Evolutionary conservation across 2,888 invertebrate genomes (phyloP).

Genomic region (Lasius platythorax): DNA sequence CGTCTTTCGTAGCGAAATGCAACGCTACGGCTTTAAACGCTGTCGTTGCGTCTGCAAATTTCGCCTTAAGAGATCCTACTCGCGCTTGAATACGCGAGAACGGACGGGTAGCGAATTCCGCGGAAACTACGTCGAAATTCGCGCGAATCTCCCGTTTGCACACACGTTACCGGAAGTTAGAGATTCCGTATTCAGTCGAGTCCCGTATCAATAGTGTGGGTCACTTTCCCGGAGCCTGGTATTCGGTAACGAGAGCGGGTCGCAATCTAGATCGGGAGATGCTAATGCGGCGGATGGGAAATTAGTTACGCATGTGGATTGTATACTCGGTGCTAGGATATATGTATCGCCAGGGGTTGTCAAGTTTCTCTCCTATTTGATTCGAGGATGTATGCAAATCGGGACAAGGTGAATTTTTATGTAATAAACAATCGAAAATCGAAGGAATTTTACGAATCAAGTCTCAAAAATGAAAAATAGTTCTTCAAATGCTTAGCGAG

Average conservation of each 20-base stretch:
- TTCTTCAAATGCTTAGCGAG: background rate
- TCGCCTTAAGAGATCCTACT: constrained; percentile 20
- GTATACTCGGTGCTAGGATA: constrained; percentile 22
- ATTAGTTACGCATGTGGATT: constrained; percentile 52
- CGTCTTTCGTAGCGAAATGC: background rate
- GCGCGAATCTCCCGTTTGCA: constrained; percentile 42
- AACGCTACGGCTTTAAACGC: background rate
- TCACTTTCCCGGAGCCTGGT: constrained; percentile 37
- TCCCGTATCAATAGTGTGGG: constrained; percentile 37
- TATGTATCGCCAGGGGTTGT: background rate
- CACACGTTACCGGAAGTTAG: constrained; percentile 35
- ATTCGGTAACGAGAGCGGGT: constrained; percentile 21
- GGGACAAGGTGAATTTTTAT: background rate
- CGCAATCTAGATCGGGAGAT: constrained; percentile 50
- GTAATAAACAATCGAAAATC: background rate
- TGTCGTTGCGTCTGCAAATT: constrained; percentile 17
- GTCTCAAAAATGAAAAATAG: background rate
- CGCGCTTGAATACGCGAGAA: background rate
- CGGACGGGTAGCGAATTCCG: constrained; percentile 21
- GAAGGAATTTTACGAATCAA: background rate
- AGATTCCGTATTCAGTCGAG: constrained; percentile 32
- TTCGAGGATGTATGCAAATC: background rate
- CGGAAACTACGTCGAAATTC: constrained; percentile 44
- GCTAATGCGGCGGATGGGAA: constrained; percentile 39
- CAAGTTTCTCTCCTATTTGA: background rate